These are phyloP conservation scores for Pocota personata DNA, from an alignment of 2,888 invertebrate species.

Conservation along the genomic window DNA sequence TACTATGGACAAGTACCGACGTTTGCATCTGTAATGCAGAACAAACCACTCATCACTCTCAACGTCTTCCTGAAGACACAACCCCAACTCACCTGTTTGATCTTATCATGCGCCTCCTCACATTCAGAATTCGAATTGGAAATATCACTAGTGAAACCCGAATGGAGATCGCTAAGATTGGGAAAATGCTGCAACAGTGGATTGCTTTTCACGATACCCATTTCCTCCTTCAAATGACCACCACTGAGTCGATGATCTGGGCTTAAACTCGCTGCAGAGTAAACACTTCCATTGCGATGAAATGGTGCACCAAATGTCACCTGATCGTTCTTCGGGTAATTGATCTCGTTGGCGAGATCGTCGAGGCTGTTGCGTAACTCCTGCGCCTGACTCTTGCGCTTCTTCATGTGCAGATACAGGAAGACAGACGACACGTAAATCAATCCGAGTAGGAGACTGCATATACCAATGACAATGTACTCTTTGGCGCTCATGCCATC, in stretches of 20 bases:
- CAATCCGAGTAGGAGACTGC: constrained; percentile 92
- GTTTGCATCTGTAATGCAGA: constrained; percentile 84
- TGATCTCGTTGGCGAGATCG: constrained; percentile 82
- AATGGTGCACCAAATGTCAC: constrained; percentile 82
- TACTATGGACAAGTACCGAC: constrained; percentile 88
- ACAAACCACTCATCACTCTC: constrained; percentile 11
- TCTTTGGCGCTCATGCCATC: constrained; percentile 89
- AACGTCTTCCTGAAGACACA: constrained; percentile 26
- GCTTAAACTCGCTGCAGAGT: constrained; percentile 79
- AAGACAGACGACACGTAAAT: constrained; percentile 94
- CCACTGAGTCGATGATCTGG: constrained; percentile 79
- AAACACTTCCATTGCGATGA: constrained; percentile 81
- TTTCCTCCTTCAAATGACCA: constrained; percentile 84
- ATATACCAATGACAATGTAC: constrained; percentile 92
- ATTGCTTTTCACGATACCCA: constrained; percentile 91
- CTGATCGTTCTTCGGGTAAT: constrained; percentile 83
- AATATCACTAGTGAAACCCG: constrained; percentile 84
- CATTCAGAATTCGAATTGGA: constrained; percentile 87
- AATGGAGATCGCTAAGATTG: constrained; percentile 83
- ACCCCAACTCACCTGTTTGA: constrained; percentile 79
- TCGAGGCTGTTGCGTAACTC: constrained; percentile 79
- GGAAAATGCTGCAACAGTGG: constrained; percentile 88
- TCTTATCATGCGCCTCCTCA: constrained; percentile 82
- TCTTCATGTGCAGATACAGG: constrained; percentile 90
- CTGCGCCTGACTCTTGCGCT: constrained; percentile 83